Evolutionary conservation across 2,797 vertebrate species (phyloP).

Genomic region (Decapterus maruadsi): DNA sequence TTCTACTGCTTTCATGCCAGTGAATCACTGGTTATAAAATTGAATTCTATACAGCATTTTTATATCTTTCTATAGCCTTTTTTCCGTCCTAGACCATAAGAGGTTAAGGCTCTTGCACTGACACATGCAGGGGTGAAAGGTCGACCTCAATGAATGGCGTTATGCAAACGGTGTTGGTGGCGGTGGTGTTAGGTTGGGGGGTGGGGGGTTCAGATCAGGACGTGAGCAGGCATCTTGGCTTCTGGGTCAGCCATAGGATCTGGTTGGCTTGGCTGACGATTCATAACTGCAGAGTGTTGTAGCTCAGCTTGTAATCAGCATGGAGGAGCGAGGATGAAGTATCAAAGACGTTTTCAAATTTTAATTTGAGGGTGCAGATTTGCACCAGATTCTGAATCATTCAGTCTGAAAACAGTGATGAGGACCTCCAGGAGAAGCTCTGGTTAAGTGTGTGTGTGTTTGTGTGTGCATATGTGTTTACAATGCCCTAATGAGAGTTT

Average conservation of each 20-base stretch:
- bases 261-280: conserved; percentile 64
- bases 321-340: conserved; percentile 17
- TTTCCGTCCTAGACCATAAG: conserved; percentile 30
- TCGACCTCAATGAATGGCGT: conserved; percentile 70
- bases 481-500: conserved; percentile 55
- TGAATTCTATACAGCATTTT: conserved; percentile 12
- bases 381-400: conserved; percentile 37
- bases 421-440: conserved; percentile 36
- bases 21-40: not conserved
- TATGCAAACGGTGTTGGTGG: conserved; percentile 51
- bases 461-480: conserved; percentile 24
- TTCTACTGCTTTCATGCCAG: not conserved
- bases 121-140: conserved; percentile 71
- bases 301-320: conserved; percentile 26
- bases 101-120: conserved; percentile 61
- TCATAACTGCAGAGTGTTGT: conserved; percentile 38
- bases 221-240: conserved; percentile 67
- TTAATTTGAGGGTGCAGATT: conserved; percentile 32
- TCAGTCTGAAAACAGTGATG: conserved; percentile 48
- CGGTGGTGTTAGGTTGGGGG: conserved; percentile 10
- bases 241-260: conserved; percentile 61
- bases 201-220: conserved; percentile 62
- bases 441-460: conserved; percentile 16
- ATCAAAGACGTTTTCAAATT: conserved; percentile 17
- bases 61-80: not conserved